Evolutionary conservation across 2,113 vertebrate species (phyloP), one percentile per base, ranked within the genome.

Genomic region (Ictalurus furcatus): DNA sequence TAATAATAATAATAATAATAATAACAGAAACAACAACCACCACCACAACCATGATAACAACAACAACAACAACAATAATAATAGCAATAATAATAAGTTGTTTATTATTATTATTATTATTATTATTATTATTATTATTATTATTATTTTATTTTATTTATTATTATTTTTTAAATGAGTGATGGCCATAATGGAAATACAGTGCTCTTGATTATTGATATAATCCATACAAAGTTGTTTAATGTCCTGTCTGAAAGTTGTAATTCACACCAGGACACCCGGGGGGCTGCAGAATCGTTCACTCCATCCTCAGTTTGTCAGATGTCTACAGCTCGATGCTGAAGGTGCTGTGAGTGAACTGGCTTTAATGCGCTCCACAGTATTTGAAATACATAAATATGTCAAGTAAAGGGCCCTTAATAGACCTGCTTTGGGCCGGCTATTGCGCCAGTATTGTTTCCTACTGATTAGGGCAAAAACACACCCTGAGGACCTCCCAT

Each of bases 371-470:
- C 94, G 96, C 96, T 96, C 96, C 94, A 96, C 96, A 95, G 97
- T 97, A 97, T 97, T 96, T 97, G 96, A 97, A 97, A 99, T 97
- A 97, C 97, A 98, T 98, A 98, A 99, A 98, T 97, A 97, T 97
- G 97, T 97, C 97, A 97, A 95, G 96, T 95, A 96, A 96, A 97
- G 96, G 95, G 96, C 96, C 96, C 97, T 97, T 98, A 98, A 99
- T 99, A 98, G 97, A 99, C 97, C 98, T 96, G 97, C 97, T 97
- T 40, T 96, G 97, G 97, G 95, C 96, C 95, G 96, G 96, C 98
- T 97, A 99, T 98, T 97, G 97, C 97, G 94, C 96, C 97, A 95
- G 97, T 97, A 97, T 98, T 97, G 98, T 99, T 99, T 99, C 98
- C 96, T 95, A 96, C 95, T 97, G 97, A 98, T 98, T 97, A 98